Evolutionary conservation across 2,797 vertebrate genomes (phyloP), one percentile per base, ranked within the genome.

Genomic region (Vultur gryphus): DNA sequence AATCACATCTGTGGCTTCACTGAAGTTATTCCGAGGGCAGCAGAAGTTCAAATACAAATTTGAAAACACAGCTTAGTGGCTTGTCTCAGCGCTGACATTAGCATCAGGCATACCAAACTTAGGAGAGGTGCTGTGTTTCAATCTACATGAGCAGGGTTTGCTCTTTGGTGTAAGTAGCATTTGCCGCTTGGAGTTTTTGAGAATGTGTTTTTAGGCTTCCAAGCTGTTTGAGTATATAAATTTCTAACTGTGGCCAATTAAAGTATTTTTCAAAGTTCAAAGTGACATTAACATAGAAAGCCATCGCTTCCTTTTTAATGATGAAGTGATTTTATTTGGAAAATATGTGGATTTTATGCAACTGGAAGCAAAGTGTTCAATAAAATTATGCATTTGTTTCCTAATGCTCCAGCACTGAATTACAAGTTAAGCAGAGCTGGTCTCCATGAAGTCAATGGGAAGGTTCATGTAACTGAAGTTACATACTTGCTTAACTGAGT

Each of bases 71-170:
- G 54, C 35, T 39, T 28, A 17, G 55, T 46, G 67, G 8, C 19
- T 87, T 81, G 39, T 51, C 44, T 77, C 44, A 39, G 67, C 6
- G 2, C 44, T 16, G 61, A 3, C 1, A 1, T 23, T 18, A 35
- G 59, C 39, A 48, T 48, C 9, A 4, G 64, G 48, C 5, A 2
- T 4, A 6, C 5, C 19, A 66, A 61, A 13, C 7, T 16, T 58
- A 4, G 69, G 15, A 54, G 35, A 2, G 3, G 10, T 39, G 35
- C 31, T 9, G 0, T 2, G 3, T 58, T 62, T 80, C 59, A 13
- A 1, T 23, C 55, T 44, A 1, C 29, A 1, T 8, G 24, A 73
- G 59, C 24, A 55, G 19, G 7, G 31, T 78, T 78, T 85, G 48
- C 46, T 51, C 21, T 28, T 29, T 23, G 15, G 11, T 48, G 35